Evolutionary conservation across 2,888 invertebrate species (phyloP).

Genomic region (Cheilosia grossa): DNA sequence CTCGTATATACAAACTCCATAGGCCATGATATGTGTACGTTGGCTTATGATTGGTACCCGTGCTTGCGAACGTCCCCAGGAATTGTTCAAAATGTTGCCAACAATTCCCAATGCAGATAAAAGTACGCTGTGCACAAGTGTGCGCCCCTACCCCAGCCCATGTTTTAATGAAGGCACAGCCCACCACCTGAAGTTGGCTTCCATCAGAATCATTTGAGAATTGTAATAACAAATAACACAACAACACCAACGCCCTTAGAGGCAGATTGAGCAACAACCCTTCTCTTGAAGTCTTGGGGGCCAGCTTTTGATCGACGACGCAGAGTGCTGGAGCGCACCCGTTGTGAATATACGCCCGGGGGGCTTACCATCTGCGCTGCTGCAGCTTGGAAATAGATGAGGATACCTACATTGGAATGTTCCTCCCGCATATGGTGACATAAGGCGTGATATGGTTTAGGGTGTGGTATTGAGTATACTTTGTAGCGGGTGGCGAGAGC

Average conservation of each 20-base stretch:
- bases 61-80: background rate
- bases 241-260: constrained; percentile 6
- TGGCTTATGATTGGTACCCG: constrained; percentile 37
- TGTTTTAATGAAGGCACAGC: constrained; percentile 46
- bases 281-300: background rate
- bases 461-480: constrained; percentile 28
- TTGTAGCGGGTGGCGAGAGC: constrained; percentile 22
- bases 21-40: constrained; percentile 33
- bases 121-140: constrained; percentile 25
- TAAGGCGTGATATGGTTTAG: constrained; percentile 10
- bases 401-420: constrained; percentile 14
- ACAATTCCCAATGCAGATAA: constrained; percentile 47
- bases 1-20: constrained; percentile 2
- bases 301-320: background rate
- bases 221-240: constrained; percentile 60
- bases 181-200: constrained; percentile 52
- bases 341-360: constrained; percentile 7
- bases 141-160: background rate
- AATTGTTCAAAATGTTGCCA: constrained; percentile 42
- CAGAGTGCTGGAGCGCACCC: background rate
- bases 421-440: constrained; percentile 8
- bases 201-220: constrained; percentile 53
- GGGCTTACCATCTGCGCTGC: constrained; percentile 10
- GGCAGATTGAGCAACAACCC: constrained; percentile 12
- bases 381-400: background rate